Evolutionary conservation across 2,888 invertebrate species (phyloP).

Genomic region (Candidula unifasciata): DNA sequence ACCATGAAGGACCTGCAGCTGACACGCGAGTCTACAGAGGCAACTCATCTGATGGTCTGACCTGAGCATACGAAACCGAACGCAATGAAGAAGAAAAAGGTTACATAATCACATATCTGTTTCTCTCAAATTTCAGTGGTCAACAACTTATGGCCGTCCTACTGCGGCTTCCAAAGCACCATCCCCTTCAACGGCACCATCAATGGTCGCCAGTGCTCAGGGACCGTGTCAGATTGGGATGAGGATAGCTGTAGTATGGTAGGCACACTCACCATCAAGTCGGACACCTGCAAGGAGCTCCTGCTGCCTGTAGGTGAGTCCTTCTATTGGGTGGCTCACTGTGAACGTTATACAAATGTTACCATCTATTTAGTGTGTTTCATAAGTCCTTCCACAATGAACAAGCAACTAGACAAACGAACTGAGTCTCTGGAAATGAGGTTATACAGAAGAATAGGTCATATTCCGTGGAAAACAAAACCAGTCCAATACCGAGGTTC

Average conservation of each 20-base stretch:
- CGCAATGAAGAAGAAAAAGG: too few species aligned
- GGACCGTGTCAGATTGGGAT: conserved; percentile 73
- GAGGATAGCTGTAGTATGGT: conserved; percentile 66
- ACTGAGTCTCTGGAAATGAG: too few species aligned
- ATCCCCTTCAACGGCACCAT: conserved; percentile 70
- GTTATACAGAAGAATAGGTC: too few species aligned
- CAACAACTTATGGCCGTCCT: conserved; percentile 63
- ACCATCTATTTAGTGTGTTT: not conserved
- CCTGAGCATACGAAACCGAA: too few species aligned
- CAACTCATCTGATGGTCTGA: too few species aligned
- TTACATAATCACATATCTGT: not conserved
- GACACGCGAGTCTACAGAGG: too few species aligned
- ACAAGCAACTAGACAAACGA: too few species aligned
- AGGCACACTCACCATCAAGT: conserved; percentile 60
- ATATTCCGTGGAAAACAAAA: too few species aligned
- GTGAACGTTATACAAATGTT: not conserved
- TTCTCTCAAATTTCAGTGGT: conserved; percentile 55
- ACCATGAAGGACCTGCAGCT: too few species aligned
- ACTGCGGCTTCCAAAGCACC: conserved; percentile 69
- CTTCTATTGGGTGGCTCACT: not conserved
- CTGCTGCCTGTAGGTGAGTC: conserved; percentile 52
- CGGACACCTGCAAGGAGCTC: conserved; percentile 61
- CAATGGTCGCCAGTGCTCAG: conserved; percentile 66
- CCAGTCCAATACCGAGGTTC: too few species aligned
- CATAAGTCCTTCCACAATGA: too few species aligned